These are phyloP conservation scores for Kryptolebias marmoratus DNA, from an alignment of 2,113 vertebrate species.

Conservation along the genomic window DNA sequence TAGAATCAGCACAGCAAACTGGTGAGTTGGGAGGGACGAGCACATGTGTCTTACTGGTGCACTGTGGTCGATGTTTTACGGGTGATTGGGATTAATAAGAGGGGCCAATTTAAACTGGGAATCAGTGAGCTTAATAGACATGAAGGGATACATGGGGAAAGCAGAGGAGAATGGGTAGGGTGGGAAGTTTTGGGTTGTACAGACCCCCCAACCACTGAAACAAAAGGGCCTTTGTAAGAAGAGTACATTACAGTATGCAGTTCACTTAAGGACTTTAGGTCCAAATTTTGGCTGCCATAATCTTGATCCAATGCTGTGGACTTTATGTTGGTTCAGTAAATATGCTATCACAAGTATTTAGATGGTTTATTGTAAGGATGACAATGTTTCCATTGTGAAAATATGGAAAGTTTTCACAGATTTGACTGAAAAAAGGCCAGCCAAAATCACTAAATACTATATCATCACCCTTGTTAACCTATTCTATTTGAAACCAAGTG, in stretches of 20 bases:
- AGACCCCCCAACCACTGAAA: constrained; percentile 72
- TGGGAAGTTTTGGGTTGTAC: constrained; percentile 27
- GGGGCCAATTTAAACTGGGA: constrained; percentile 79
- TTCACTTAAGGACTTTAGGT: constrained; percentile 50
- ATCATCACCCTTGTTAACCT: constrained; percentile 33
- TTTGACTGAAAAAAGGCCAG: constrained; percentile 20
- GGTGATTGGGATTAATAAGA: constrained; percentile 84
- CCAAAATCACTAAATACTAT: constrained; percentile 11
- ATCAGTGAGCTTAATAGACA: constrained; percentile 75
- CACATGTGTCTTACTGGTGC: constrained; percentile 75
- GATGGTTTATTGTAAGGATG: constrained; percentile 4
- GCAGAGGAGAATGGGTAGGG: constrained; percentile 5
- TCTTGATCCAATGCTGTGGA: constrained; percentile 38
- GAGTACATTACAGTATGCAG: constrained; percentile 52
- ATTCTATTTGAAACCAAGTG: constrained; percentile 48
- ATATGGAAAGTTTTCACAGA: constrained; percentile 16
- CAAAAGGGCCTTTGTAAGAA: constrained; percentile 75
- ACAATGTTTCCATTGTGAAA: constrained; percentile 21
- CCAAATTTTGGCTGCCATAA: constrained; percentile 40
- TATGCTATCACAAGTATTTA: constrained; percentile 20
- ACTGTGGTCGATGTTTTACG: constrained; percentile 79
- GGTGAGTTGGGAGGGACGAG: constrained; percentile 41
- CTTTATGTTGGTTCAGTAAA: constrained; percentile 50
- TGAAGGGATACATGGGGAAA: constrained; percentile 17
- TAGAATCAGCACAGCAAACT: constrained; percentile 72